Percentiles rank a stretch among this genome's conserved stretches.
Conservation (phyloP, 1,140 invertebrate genomes). For the Mesaphorura yosii region DNA sequence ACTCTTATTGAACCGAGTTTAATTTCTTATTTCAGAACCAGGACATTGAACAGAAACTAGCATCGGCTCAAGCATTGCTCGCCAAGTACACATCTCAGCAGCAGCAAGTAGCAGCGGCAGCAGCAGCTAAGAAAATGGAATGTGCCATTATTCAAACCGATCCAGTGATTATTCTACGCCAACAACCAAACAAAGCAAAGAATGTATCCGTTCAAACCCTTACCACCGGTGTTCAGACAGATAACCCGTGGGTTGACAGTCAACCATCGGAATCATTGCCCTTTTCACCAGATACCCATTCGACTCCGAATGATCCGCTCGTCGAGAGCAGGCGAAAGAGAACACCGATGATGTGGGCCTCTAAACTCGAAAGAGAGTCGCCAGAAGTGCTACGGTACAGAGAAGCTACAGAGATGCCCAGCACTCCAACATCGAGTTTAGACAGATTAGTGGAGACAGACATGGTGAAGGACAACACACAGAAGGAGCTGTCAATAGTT, state of each 20-base stretch:
- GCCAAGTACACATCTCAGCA: constrained; percentile 10
- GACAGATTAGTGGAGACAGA: too few relatives aligned
- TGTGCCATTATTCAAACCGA: constrained; percentile 1
- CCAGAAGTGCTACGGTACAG: too few relatives aligned
- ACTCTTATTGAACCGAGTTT: not conserved
- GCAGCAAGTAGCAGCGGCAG: too few relatives aligned
- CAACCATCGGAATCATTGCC: too few relatives aligned
- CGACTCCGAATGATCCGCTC: constrained; percentile 18
- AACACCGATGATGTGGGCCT: too few relatives aligned
- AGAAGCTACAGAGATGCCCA: too few relatives aligned
- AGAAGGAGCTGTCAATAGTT: too few relatives aligned
- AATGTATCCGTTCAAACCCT: constrained; percentile 17
- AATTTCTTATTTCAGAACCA: constrained; percentile 8
- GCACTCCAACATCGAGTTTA: too few relatives aligned
- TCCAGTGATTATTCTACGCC: not conserved
- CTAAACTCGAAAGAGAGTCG: too few relatives aligned
- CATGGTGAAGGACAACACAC: too few relatives aligned
- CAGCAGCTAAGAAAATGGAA: not conserved
- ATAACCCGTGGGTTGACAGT: too few relatives aligned
- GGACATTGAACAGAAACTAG: constrained; percentile 4
- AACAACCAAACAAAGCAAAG: not conserved
- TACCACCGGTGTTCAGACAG: too few relatives aligned
- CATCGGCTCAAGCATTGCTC: constrained; percentile 10
- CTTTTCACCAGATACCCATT: constrained; percentile 15
- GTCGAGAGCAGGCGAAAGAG: not conserved